Percentiles rank a stretch among this genome's conserved stretches.
These are phyloP conservation scores for Megathymus violae DNA, from an alignment of 1,140 invertebrate species.

Conservation along the genomic window DNA sequence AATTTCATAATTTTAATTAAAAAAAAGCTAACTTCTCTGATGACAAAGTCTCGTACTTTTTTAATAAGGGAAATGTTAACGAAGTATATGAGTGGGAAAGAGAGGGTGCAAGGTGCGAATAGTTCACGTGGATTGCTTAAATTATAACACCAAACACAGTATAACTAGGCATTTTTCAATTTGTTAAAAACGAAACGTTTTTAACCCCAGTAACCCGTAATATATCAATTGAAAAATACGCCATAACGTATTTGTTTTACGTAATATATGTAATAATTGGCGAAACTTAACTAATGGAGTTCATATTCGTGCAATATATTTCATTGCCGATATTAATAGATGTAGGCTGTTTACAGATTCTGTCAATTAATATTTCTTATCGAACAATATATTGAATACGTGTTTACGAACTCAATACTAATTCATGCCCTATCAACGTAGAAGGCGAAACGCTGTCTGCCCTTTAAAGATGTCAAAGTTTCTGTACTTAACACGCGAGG, in stretches of 20 bases:
- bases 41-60: conserved; percentile 83
- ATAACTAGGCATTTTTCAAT: too few species aligned
- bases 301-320: too few species aligned
- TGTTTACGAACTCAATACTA: conserved; percentile 7
- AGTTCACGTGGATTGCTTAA: conserved; percentile 28
- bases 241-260: too few species aligned
- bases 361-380: conserved; percentile 22
- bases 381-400: conserved; percentile 2
- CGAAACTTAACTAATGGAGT: too few species aligned
- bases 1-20: conserved; percentile 85
- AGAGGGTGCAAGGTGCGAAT: too few species aligned
- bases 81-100: conserved; percentile 53
- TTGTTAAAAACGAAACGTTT: background rate
- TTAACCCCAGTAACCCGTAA: too few species aligned
- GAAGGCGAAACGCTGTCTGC: background rate
- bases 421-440: conserved; percentile 20
- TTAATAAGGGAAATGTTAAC: conserved; percentile 84
- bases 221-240: too few species aligned
- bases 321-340: too few species aligned
- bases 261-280: too few species aligned
- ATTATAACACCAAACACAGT: conserved; percentile 10
- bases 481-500: conserved; percentile 19
- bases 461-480: conserved; percentile 27
- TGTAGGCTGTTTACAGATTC: background rate
- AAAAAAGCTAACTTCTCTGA: conserved; percentile 82